Conservation (phyloP, 2,113 vertebrate species). For the Coregonus clupeaformis region DNA sequence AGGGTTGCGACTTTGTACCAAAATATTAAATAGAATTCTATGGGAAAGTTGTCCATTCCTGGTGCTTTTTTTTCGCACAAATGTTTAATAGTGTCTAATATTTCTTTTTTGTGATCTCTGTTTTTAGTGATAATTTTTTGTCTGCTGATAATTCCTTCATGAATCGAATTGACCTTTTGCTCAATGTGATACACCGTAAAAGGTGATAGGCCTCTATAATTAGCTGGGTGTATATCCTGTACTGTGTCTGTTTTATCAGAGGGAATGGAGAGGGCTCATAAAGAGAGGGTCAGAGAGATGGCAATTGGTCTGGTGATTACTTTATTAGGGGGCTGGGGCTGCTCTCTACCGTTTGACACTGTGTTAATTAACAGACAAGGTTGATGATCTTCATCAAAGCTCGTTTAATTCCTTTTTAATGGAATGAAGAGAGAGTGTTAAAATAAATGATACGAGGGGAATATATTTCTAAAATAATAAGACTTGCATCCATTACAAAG, state of each 20-base stretch:
- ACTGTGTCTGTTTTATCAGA: conserved; percentile 50
- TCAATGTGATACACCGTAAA: conserved; percentile 51
- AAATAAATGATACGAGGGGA: not conserved
- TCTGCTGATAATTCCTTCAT: conserved; percentile 50
- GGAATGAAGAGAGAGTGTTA: not conserved
- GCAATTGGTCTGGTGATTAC: conserved; percentile 44
- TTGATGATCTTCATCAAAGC: conserved; percentile 53
- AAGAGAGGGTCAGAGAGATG: conserved; percentile 35
- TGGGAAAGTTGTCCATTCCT: too few species aligned
- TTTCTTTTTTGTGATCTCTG: too few species aligned
- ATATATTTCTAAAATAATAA: not conserved
- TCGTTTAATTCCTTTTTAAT: conserved; percentile 35
- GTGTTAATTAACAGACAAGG: conserved; percentile 52
- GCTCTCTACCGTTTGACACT: conserved; percentile 22
- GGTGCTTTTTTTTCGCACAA: too few species aligned
- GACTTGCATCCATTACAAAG: too few species aligned
- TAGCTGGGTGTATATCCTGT: conserved; percentile 32
- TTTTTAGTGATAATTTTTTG: too few species aligned
- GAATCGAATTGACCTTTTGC: conserved; percentile 73
- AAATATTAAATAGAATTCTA: too few species aligned
- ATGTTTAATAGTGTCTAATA: too few species aligned
- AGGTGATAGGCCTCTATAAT: conserved; percentile 54
- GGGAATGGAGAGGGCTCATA: conserved; percentile 7
- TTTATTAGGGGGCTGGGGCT: conserved; percentile 41
- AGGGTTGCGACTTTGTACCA: too few species aligned